Evolutionary conservation across 92 coral and sea anemone genomes (phyloP).

Genomic region (Nematostella vectensis): DNA sequence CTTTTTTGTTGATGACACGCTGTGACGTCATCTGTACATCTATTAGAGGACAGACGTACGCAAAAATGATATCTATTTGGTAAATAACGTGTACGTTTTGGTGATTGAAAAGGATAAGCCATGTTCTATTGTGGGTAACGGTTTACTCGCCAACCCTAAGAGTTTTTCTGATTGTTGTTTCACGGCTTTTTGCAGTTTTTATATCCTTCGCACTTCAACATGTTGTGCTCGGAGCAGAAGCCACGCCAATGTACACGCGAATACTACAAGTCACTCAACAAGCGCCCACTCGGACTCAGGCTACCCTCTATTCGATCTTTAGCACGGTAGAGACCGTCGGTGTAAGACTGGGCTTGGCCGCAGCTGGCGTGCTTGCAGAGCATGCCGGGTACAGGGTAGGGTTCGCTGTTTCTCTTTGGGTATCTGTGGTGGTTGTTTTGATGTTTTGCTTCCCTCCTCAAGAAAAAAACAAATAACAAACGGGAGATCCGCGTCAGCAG

Average conservation of each 20-base stretch:
- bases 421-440: conserved; percentile 28
- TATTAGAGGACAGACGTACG: too few relatives aligned
- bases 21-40: too few relatives aligned
- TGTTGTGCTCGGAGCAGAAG: conserved; percentile 74
- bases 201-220: conserved; percentile 44
- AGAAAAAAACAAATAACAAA: too few relatives aligned
- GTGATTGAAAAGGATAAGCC: too few relatives aligned
- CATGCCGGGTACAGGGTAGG: conserved; percentile 45
- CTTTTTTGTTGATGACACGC: too few relatives aligned
- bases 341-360: conserved; percentile 56
- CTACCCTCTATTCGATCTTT: conserved; percentile 71
- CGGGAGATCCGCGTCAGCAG: too few relatives aligned
- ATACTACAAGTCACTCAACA: conserved; percentile 55
- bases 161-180: too few relatives aligned
- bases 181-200: conserved; percentile 26
- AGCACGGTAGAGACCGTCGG: conserved; percentile 80
- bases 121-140: too few relatives aligned
- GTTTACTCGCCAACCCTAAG: too few relatives aligned
- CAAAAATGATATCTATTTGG: too few relatives aligned
- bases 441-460: conserved; percentile 29
- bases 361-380: conserved; percentile 71
- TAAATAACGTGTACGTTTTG: too few relatives aligned
- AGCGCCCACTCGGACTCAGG: conserved; percentile 53
- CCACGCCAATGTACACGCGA: conserved; percentile 67
- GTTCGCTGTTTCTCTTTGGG: conserved; percentile 32